Conservation (phyloP, 2,888 invertebrate genomes). For the Piscicola geometra region DNA sequence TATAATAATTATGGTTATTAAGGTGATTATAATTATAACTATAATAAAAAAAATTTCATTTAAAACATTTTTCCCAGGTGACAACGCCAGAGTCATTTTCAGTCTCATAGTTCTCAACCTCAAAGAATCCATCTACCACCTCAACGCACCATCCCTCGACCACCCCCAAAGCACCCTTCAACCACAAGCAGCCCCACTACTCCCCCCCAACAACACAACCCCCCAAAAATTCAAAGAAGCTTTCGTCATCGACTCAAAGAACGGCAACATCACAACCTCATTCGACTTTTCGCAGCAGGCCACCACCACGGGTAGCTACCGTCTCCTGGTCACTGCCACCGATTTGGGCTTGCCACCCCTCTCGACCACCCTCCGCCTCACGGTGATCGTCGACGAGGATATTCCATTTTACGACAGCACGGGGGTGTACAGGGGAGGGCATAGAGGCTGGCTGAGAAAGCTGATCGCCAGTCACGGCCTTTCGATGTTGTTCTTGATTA, state of each 20-base stretch:
- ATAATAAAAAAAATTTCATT: no score
- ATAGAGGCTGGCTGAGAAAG: constrained; percentile 6
- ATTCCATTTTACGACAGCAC: background rate
- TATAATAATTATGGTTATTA: background rate
- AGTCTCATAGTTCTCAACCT: constrained; percentile 17
- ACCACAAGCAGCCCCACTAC: background rate
- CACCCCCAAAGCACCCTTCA: no score
- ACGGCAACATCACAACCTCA: constrained; percentile 1
- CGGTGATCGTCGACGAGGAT: constrained; percentile 5
- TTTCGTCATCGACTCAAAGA: constrained; percentile 23
- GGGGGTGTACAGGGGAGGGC: background rate
- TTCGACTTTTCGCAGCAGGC: background rate
- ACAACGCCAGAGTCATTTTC: constrained; percentile 18
- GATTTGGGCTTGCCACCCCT: constrained; percentile 4
- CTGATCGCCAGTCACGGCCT: constrained; percentile 15
- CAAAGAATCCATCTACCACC: constrained; percentile 3
- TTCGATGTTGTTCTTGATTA: background rate
- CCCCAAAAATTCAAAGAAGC: background rate
- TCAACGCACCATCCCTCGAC: background rate
- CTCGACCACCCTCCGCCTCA: constrained; percentile 1
- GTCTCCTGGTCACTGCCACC: constrained; percentile 18
- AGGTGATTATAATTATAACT: background rate
- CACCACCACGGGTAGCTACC: constrained; percentile 12
- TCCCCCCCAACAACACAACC: background rate
- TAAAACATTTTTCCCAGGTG: no score